These are phyloP conservation scores for Heliconius himera DNA, from an alignment of 1,140 invertebrate genomes.

Conservation along the genomic window DNA sequence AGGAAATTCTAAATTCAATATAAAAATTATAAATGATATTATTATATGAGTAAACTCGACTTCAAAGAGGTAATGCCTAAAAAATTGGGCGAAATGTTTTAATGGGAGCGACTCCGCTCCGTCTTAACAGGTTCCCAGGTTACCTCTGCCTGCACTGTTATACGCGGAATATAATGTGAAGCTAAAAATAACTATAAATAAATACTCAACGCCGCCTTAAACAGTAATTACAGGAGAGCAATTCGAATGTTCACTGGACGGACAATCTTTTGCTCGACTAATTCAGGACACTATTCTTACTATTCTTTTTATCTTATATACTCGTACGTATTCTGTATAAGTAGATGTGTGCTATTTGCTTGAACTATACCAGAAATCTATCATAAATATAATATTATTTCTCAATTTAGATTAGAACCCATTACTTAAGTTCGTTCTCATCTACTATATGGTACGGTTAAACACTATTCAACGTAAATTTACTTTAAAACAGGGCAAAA, in stretches of 20 bases:
- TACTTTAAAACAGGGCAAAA: neutral
- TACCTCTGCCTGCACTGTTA: neutral
- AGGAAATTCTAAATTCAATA: too few species aligned
- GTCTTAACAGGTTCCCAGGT: neutral
- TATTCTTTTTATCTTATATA: too few species aligned
- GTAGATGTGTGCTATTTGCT: neutral
- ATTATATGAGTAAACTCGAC: too few species aligned
- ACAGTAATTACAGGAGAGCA: slow-evolving; percentile 27
- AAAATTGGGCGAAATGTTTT: too few species aligned
- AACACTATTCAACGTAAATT: neutral
- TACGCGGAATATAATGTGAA: neutral
- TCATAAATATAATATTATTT: too few species aligned
- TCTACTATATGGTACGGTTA: neutral
- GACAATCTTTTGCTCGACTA: slow-evolving; percentile 31
- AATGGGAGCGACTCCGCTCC: neutral
- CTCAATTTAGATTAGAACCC: too few species aligned
- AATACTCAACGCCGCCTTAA: slow-evolving; percentile 18
- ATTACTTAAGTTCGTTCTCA: neutral
- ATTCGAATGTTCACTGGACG: slow-evolving; percentile 23
- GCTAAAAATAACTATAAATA: neutral
- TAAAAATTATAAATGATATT: too few species aligned
- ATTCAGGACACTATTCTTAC: neutral
- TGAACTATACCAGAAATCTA: too few species aligned
- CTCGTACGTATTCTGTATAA: too few species aligned
- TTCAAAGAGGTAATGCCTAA: too few species aligned